A percentile compares a stretch with the other conserved stretches of the same genome.
These are phyloP conservation scores for Ailurus styani DNA, from an alignment of 2,113 vertebrate genomes.

Conservation along the genomic window DNA sequence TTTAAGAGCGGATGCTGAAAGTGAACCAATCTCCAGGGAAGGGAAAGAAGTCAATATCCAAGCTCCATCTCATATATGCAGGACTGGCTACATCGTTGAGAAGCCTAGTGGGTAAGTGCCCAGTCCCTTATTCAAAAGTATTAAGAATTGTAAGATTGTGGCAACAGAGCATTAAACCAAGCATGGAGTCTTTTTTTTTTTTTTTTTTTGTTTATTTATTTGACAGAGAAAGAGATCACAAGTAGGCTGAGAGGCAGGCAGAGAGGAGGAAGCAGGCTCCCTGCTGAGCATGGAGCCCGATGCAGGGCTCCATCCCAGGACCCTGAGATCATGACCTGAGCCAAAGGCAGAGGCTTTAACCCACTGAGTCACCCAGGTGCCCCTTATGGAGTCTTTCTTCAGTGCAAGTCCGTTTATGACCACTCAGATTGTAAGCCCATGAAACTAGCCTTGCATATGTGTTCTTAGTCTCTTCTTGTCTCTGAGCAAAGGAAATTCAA, in stretches of 20 bases:
- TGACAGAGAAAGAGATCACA: too few species aligned
- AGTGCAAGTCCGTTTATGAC: not conserved
- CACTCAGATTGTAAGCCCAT: accelerated
- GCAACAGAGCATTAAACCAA: not conserved
- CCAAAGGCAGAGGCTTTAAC: too few species aligned
- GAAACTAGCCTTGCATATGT: not conserved
- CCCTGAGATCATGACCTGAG: too few species aligned
- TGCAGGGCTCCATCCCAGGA: too few species aligned
- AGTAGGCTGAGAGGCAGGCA: too few species aligned
- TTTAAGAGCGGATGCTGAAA: not conserved
- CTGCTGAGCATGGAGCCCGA: too few species aligned
- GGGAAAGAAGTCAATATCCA: not conserved
- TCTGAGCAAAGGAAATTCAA: not conserved
- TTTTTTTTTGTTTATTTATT: too few species aligned
- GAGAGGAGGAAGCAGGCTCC: too few species aligned
- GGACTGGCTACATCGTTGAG: not conserved
- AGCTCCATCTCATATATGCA: not conserved
- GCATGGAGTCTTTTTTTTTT: not conserved
- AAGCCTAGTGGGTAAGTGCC: not conserved
- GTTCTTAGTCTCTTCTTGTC: not conserved
- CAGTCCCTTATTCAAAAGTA: not conserved
- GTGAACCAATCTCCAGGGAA: not conserved
- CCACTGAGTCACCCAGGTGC: too few species aligned
- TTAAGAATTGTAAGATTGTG: not conserved
- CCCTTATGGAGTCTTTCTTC: not conserved